phyloP scores from a whole-genome alignment of 2,888 invertebrate species.

The Mactromeris polynyma region DNA sequence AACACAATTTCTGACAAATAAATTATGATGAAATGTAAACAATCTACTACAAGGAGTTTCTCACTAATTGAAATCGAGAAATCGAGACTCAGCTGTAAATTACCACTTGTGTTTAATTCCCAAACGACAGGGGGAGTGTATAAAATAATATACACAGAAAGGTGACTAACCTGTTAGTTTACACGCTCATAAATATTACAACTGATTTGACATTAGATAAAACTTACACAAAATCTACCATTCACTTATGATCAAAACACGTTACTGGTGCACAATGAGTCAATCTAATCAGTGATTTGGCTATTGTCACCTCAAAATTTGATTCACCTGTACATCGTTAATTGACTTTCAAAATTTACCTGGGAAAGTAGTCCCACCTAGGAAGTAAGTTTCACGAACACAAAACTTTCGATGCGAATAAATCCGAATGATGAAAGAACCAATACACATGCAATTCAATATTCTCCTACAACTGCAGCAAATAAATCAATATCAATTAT shows the following conservation, averaged over 20 bases:
- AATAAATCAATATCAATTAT: conserved; percentile 18
- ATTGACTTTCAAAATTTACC: conserved; percentile 38
- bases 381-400: conserved; percentile 9
- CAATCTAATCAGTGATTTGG: background rate
- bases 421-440: background rate
- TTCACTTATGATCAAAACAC: background rate
- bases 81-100: no score
- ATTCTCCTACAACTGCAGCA: background rate
- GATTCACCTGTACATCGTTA: conserved; percentile 23
- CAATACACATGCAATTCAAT: conserved; percentile 19
- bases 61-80: no score
- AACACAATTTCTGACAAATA: no score
- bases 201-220: background rate
- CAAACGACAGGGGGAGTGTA: background rate
- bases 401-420: background rate
- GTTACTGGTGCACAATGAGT: background rate
- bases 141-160: no score
- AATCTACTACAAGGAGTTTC: no score
- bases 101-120: background rate
- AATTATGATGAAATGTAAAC: no score
- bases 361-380: conserved; percentile 36
- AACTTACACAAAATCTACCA: background rate
- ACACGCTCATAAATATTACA: background rate
- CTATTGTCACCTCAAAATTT: background rate
- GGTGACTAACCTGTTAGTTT: background rate